A percentile compares a stretch with the other conserved stretches of the same genome.
phyloP scores from a whole-genome alignment of 2,113 vertebrate genomes.

The Stigmatopora argus region DNA sequence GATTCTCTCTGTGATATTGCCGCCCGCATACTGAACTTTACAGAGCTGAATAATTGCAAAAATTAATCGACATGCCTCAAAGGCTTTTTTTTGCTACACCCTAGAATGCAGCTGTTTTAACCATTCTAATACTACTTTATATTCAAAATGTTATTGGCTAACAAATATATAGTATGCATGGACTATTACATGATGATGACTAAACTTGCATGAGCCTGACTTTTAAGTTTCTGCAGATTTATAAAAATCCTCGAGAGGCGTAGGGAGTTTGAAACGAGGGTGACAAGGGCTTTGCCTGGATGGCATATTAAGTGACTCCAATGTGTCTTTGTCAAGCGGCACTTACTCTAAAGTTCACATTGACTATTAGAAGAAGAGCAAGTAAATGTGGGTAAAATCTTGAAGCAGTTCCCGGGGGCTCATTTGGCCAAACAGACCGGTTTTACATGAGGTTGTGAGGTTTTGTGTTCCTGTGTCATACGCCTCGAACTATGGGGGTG shows the following conservation, averaged over 20 bases:
- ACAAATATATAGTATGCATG: slow-evolving; percentile 17
- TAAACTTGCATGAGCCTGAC: background rate
- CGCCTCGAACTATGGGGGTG: slow-evolving; percentile 32
- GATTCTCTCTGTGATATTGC: slow-evolving; percentile 48
- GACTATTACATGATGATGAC: slow-evolving; percentile 18
- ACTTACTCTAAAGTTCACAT: slow-evolving; percentile 17
- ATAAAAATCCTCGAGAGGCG: slow-evolving; percentile 7
- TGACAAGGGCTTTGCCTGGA: slow-evolving; percentile 22
- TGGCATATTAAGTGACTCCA: slow-evolving; percentile 14
- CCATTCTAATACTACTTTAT: slow-evolving; percentile 16
- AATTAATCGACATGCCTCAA: slow-evolving; percentile 56
- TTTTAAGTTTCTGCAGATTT: slow-evolving; percentile 10
- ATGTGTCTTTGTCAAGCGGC: slow-evolving; percentile 12
- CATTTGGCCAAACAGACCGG: slow-evolving; percentile 1
- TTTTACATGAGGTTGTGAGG: slow-evolving; percentile 44
- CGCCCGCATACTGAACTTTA: slow-evolving; percentile 53
- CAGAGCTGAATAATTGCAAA: slow-evolving; percentile 53
- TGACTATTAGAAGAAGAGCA: slow-evolving; percentile 7
- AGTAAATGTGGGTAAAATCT: slow-evolving; percentile 4
- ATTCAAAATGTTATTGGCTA: slow-evolving; percentile 33
- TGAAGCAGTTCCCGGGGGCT: slow-evolving; percentile 3
- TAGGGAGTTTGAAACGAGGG: slow-evolving; percentile 6
- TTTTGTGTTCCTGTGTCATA: slow-evolving; percentile 63
- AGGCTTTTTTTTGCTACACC: slow-evolving; percentile 40
- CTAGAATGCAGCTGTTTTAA: slow-evolving; percentile 22